These are phyloP conservation scores for Phaonia tiefii DNA, from an alignment of 2,888 invertebrate genomes.

Conservation along the genomic window DNA sequence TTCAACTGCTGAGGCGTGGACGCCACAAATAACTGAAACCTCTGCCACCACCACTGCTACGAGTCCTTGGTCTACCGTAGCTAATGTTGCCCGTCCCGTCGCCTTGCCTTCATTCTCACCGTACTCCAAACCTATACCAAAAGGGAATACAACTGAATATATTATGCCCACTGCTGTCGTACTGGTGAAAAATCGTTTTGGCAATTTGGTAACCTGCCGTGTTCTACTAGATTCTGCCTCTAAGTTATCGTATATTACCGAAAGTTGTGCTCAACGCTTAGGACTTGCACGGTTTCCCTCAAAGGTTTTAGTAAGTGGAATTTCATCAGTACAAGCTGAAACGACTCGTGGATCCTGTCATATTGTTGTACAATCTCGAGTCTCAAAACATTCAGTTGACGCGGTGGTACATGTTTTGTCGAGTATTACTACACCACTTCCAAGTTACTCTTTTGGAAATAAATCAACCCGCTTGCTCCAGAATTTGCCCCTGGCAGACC, in stretches of 20 bases:
- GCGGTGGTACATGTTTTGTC: conserved; percentile 39
- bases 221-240: conserved; percentile 47
- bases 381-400: conserved; percentile 26
- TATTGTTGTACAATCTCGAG: conserved; percentile 20
- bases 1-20: background rate
- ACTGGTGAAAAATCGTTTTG: conserved; percentile 34
- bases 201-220: conserved; percentile 26
- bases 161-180: conserved; percentile 54
- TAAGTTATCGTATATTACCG: conserved; percentile 43
- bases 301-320: conserved; percentile 31
- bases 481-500: background rate
- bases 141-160: background rate
- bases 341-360: conserved; percentile 40
- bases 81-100: too few species aligned
- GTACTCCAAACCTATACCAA: background rate
- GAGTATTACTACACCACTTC: conserved; percentile 19
- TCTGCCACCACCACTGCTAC: too few species aligned
- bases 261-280: conserved; percentile 36
- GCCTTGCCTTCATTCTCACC: too few species aligned
- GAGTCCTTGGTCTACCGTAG: too few species aligned
- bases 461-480: background rate
- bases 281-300: conserved; percentile 29
- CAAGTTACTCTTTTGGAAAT: background rate
- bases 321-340: conserved; percentile 41
- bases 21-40: too few species aligned